Conservation (phyloP, 1,140 invertebrate species). For the Drosophila bocki region DNA sequence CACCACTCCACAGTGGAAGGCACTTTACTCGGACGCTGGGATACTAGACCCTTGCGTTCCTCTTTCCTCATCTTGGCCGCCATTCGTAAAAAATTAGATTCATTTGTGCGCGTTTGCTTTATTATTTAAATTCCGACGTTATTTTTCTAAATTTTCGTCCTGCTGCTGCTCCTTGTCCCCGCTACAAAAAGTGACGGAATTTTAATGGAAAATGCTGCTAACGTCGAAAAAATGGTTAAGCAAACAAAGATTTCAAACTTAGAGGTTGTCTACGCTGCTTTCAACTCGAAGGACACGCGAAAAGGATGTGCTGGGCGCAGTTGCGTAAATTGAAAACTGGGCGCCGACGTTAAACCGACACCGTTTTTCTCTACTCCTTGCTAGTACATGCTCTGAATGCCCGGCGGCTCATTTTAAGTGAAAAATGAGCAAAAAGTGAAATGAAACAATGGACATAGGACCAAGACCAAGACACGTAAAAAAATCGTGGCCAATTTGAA, state of each 20-base stretch:
- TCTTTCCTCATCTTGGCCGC: constrained; percentile 27
- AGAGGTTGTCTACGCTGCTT: constrained; percentile 75
- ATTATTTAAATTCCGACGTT: constrained; percentile 82
- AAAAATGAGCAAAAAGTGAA: constrained; percentile 83
- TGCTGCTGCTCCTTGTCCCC: constrained; percentile 33
- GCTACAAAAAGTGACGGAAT: constrained; percentile 67
- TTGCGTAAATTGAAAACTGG: constrained; percentile 77
- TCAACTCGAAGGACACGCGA: constrained; percentile 74
- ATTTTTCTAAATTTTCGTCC: constrained; percentile 80
- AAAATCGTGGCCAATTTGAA: constrained; percentile 85
- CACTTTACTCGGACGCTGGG: constrained; percentile 39
- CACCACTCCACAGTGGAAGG: constrained; percentile 1
- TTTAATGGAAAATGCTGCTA: constrained; percentile 84
- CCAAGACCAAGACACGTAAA: constrained; percentile 42
- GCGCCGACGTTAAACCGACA: constrained; percentile 37
- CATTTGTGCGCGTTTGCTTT: constrained; percentile 82
- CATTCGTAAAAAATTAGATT: constrained; percentile 84
- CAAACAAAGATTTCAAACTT: constrained; percentile 72
- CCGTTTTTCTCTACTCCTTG: constrained; percentile 25
- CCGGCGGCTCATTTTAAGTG: constrained; percentile 81
- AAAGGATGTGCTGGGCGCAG: constrained; percentile 75
- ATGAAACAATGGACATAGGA: constrained; percentile 75
- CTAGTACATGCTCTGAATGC: constrained; percentile 75
- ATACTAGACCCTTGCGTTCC: constrained; percentile 9
- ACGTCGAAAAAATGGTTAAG: constrained; percentile 70